Percentiles rank a stretch among this genome's conserved stretches.
Evolutionary conservation across 64 coral and sea anemone species (phyloP).

Genomic region (Pocillopora verrucosa): DNA sequence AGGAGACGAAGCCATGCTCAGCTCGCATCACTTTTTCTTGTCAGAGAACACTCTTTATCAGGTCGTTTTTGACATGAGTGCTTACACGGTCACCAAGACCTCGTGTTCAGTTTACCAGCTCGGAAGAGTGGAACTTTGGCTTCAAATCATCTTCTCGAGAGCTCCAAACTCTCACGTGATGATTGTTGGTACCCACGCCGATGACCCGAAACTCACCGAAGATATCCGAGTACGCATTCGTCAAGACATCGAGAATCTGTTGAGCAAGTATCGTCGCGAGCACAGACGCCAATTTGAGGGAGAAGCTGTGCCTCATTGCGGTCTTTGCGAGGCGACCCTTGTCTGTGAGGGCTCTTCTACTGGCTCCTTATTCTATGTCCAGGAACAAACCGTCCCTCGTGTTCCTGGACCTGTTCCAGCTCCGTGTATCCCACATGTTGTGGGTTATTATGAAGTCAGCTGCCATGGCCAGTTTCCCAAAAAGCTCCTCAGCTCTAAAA

Average conservation of each 20-base stretch:
- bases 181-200: constrained; percentile 79
- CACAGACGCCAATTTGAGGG: constrained; percentile 77
- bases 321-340: constrained; percentile 65
- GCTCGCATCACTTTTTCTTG: constrained; percentile 69
- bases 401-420: constrained; percentile 40
- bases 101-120: constrained; percentile 53
- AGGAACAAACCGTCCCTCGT: neutral
- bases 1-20: constrained; percentile 66
- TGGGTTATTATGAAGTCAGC: constrained; percentile 90
- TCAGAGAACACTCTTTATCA: constrained; percentile 95
- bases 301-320: constrained; percentile 68
- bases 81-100: constrained; percentile 73
- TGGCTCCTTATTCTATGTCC: constrained; percentile 68
- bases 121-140: constrained; percentile 83
- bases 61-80: constrained; percentile 83
- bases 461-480: constrained; percentile 76
- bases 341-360: constrained; percentile 61
- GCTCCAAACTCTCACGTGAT: constrained; percentile 91
- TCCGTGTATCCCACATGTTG: constrained; percentile 77
- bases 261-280: constrained; percentile 72
- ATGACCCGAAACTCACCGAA: constrained; percentile 76
- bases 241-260: constrained; percentile 71
- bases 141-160: constrained; percentile 73
- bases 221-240: constrained; percentile 62
- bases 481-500: constrained; percentile 71